phyloP scores from a whole-genome alignment of 1,140 invertebrate genomes.

The Grapholita molesta region DNA sequence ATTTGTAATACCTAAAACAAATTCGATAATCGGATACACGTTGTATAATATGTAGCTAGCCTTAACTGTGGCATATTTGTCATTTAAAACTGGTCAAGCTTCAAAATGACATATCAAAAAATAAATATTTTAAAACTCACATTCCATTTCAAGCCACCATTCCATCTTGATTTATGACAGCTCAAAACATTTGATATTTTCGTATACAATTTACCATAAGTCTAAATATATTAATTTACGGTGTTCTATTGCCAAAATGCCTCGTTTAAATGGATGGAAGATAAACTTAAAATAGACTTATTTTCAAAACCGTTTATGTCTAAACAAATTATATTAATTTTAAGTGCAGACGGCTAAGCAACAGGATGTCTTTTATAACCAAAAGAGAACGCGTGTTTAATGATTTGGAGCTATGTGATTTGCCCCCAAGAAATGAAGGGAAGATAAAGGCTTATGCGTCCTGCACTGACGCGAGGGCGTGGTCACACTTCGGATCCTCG shows the following conservation, averaged over 20 bases:
- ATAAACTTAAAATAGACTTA: conserved; percentile 37
- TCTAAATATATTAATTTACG: conserved; percentile 35
- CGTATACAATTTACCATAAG: conserved; percentile 49
- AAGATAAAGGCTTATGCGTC: conserved; percentile 68
- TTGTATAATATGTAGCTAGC: too few species aligned
- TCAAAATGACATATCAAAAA: conserved; percentile 14
- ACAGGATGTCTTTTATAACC: conserved; percentile 67
- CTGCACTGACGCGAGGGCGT: conserved; percentile 69
- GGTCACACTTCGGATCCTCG: conserved; percentile 65
- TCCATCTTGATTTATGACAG: conserved; percentile 64
- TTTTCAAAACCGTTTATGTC: conserved; percentile 37
- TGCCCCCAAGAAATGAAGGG: conserved; percentile 65
- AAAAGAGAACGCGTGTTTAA: conserved; percentile 70
- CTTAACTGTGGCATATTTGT: background rate
- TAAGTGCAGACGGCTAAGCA: conserved; percentile 30
- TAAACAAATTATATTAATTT: conserved; percentile 42
- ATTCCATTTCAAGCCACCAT: conserved; percentile 52
- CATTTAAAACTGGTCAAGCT: background rate
- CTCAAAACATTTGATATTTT: conserved; percentile 64
- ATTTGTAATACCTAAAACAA: too few species aligned
- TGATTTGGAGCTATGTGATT: conserved; percentile 57
- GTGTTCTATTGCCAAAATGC: conserved; percentile 31
- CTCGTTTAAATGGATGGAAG: conserved; percentile 52
- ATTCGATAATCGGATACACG: too few species aligned
- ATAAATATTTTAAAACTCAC: conserved; percentile 47